Base-by-base conservation (phyloP, 2,888 invertebrate species). In the Habroteleia sp. region DNA sequence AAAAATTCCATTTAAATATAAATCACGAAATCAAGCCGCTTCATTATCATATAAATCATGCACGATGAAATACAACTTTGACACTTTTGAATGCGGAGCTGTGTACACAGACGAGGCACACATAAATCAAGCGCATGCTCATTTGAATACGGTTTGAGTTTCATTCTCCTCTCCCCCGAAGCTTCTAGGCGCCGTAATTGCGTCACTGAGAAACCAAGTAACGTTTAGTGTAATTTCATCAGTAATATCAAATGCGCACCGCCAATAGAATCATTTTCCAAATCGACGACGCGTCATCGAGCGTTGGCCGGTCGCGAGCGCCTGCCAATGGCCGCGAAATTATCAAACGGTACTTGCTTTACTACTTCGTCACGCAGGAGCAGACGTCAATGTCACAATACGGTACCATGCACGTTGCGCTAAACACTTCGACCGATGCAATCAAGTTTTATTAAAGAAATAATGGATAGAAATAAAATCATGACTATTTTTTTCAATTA, bases 341-440 rank as follows among this genome's bases (percentile, higher is more conserved):
- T 83, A 82, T 82, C 78, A 75, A 85, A 85, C 85, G 85, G 85
- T 85, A 85, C 82, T 77, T 76, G 58, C 78, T 80, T 73, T 56
- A 76, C 72, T 76, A 71, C 66, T 73, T 73, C 77, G 77, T 79
- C 81, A 80, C 78, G 73, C 77, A 75, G 71, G 23, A 68, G 74
- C 77, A 77, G 56, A 66, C 71, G 74, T 71, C 71, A 63, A 69
- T 74, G 74, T 74, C 74, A 74, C 74, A 63, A 63, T 74, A 71
- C 71, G 75, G 71, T 75, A 75, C 75, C 65, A 46, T 54, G 63
- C 65, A 65, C 11, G 56, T 65, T 62, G 50, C 35, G 33, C 33
- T 50, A 35, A 27, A 48, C 35, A 37, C 42, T 54, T 10, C 16
- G 31, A 33, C 35, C 33, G 29, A 4, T 31, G 42, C 25, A 23